Percentiles rank a stretch among this genome's conserved stretches.
Evolutionary conservation across 2,797 vertebrate species (phyloP).

Genomic region (Pipistrellus pygmaeus): DNA sequence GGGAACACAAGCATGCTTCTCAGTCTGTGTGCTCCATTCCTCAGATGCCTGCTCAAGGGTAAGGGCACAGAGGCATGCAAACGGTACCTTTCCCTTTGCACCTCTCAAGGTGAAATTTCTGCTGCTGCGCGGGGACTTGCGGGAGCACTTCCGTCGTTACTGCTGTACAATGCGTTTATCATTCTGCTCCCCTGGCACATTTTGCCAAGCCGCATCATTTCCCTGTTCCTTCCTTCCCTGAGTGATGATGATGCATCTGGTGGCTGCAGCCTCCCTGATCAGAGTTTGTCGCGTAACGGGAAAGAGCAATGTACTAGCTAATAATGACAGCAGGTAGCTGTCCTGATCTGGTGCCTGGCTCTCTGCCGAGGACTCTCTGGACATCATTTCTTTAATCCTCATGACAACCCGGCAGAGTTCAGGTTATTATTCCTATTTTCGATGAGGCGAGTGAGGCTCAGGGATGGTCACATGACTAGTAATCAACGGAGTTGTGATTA

Average conservation of each 20-base stretch:
- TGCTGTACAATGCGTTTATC: conserved; percentile 45
- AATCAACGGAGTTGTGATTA: conserved; percentile 39
- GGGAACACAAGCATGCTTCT: conserved; percentile 37
- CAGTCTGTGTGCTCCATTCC: background rate
- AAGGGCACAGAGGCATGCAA: conserved; percentile 27
- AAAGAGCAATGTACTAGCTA: conserved; percentile 41
- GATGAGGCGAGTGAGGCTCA: background rate
- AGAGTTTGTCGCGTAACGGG: conserved; percentile 1
- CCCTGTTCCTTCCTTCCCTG: conserved; percentile 28
- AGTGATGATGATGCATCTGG: conserved; percentile 60
- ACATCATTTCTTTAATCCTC: conserved; percentile 29
- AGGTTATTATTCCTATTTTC: conserved; percentile 44
- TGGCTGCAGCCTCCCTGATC: background rate
- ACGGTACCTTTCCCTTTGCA: conserved; percentile 55
- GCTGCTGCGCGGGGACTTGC: background rate
- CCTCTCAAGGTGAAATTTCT: conserved; percentile 62
- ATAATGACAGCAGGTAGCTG: conserved; percentile 42
- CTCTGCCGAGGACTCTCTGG: conserved; percentile 26
- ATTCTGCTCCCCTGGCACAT: conserved; percentile 58
- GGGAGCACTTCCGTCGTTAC: conserved; percentile 45
- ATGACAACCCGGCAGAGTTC: background rate
- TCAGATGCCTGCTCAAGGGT: conserved; percentile 34
- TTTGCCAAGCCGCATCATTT: conserved; percentile 67
- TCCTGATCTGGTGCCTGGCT: background rate
- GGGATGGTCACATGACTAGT: background rate